Evolutionary conservation across 2,888 invertebrate genomes (phyloP), one percentile per base, ranked within the genome.

Genomic region (Hirtodrosophila confusa): DNA sequence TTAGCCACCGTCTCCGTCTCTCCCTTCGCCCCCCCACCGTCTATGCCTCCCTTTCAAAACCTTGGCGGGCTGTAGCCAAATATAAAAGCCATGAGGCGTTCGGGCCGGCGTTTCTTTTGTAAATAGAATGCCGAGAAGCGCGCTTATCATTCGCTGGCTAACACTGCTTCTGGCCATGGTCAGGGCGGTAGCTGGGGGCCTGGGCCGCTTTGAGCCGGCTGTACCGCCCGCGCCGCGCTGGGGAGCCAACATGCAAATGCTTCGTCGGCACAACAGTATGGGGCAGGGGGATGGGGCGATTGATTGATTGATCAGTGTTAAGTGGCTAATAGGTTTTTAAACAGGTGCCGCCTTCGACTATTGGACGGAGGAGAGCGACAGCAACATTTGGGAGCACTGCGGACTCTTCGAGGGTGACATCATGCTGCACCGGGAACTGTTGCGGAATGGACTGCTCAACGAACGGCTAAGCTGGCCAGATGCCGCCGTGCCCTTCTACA

Each of bases 341-440:
- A 54, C 64, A 90, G 90, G 80, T 82, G 85, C 88, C 31, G 88
- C 89, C 35, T 89, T 93, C 53, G 89, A 91, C 47, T 89, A 88
- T 47, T 93, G 93, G 93, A 91, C 87, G 9, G 90, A 92, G 3
- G 78, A 91, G 12, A 91, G 92, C 64, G 91, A 90, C 11, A 90
- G 90, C 54, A 93, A 93, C 74, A 87, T 93, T 12, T 93, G 93
- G 93, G 94, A 94, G 77, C 89, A 93, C 47, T 92, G 93, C 75
- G 93, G 93, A 3, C 90, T 93, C 36, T 93, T 93, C 78, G 93
- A 94, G 86, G 94, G 94, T 44, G 94, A 94, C 80, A 94, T 94
- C 51, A 93, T 93, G 93, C 69, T 92, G 17, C 88, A 92, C 72
- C 89, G 91, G 1, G 89, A 90, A 44, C 73, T 88, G 12, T 12